A percentile compares a stretch with the other conserved stretches of the same genome.
These are phyloP conservation scores for Syngnathus floridae DNA, from an alignment of 2,113 vertebrate species.

Conservation along the genomic window DNA sequence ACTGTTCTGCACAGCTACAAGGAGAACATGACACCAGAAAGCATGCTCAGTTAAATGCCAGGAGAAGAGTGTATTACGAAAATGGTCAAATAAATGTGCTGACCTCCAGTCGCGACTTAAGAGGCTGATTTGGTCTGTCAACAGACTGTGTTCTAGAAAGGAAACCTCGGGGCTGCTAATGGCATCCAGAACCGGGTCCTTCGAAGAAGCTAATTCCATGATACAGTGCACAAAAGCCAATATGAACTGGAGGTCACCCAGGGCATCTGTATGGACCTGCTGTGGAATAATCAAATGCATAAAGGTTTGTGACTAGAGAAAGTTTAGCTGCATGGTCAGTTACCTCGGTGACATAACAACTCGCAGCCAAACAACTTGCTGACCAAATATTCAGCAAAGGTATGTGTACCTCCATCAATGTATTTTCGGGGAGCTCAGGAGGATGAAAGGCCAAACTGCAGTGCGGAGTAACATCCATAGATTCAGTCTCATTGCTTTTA, in stretches of 20 bases:
- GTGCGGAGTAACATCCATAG: constrained; percentile 70
- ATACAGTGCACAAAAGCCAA: constrained; percentile 83
- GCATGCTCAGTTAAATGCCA: neutral
- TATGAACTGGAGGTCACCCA: constrained; percentile 83
- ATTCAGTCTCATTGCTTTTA: constrained; percentile 73
- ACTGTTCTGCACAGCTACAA: constrained; percentile 85
- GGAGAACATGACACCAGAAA: constrained; percentile 19
- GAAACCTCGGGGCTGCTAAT: constrained; percentile 60
- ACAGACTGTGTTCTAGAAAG: constrained; percentile 83
- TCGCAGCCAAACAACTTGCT: neutral
- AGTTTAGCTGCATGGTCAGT: neutral
- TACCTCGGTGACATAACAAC: neutral
- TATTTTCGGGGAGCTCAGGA: constrained; percentile 87
- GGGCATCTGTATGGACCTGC: constrained; percentile 84
- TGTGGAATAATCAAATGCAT: constrained; percentile 44
- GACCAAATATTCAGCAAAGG: neutral
- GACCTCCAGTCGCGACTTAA: constrained; percentile 93
- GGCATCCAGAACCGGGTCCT: constrained; percentile 69
- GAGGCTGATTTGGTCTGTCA: constrained; percentile 92
- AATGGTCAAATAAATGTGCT: constrained; percentile 15
- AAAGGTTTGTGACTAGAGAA: constrained; percentile 5
- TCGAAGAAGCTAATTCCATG: constrained; percentile 82
- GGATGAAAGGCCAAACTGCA: constrained; percentile 79
- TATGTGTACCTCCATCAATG: constrained; percentile 86
- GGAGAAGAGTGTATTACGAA: neutral